Percentiles rank a stretch among this genome's conserved stretches.
Evolutionary conservation across 2,888 invertebrate genomes (phyloP).

Genomic region (Chrysomela aeneicollis): DNA sequence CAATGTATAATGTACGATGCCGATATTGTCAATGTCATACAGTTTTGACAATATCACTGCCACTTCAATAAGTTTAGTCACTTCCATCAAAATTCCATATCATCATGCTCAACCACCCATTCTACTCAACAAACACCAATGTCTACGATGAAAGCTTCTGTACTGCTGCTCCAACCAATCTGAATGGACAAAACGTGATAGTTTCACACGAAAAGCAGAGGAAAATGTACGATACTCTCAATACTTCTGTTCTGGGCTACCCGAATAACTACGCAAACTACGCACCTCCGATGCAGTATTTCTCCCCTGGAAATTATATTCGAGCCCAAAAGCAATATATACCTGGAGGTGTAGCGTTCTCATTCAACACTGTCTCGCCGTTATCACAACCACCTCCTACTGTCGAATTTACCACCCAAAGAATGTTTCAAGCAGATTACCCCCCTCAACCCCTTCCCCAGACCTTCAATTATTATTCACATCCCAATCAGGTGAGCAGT

Average conservation of each 20-base stretch:
- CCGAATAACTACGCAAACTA: conserved; percentile 24
- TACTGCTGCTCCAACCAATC: conserved; percentile 45
- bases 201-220: conserved; percentile 49
- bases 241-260: conserved; percentile 45
- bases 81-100: conserved; percentile 22
- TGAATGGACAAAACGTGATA: conserved; percentile 46
- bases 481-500: not conserved
- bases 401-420: conserved; percentile 11
- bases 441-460: not conserved
- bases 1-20: no score
- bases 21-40: not conserved
- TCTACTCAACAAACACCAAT: conserved; percentile 45
- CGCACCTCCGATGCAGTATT: conserved; percentile 8
- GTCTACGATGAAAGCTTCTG: conserved; percentile 43
- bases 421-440: not conserved
- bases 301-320: conserved; percentile 21
- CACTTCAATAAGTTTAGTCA: conserved; percentile 11
- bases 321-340: conserved; percentile 37
- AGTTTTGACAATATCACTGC: not conserved
- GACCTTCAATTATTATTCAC: not conserved
- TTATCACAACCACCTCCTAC: not conserved
- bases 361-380: conserved; percentile 22
- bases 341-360: conserved; percentile 41
- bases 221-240: conserved; percentile 44
- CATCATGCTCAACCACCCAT: conserved; percentile 44